phyloP scores from a whole-genome alignment of 2,888 invertebrate genomes.

The Apantesis nais region DNA sequence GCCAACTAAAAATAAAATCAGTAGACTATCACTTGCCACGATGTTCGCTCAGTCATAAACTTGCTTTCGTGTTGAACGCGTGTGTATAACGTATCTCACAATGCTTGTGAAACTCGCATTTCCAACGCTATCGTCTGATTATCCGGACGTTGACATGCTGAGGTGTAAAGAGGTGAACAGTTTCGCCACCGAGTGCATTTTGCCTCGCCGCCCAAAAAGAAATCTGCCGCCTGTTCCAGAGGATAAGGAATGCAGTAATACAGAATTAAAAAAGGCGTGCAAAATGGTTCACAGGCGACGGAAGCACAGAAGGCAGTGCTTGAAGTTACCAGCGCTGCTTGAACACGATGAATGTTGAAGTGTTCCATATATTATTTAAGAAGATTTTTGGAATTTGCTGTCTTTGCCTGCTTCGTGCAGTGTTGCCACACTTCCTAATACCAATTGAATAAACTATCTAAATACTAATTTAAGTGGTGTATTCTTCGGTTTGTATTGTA shows the following conservation, averaged over 20 bases:
- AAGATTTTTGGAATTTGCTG: constrained; percentile 35
- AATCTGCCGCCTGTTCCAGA: constrained; percentile 73
- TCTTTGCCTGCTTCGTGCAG: constrained; percentile 35
- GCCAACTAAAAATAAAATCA: constrained; percentile 50
- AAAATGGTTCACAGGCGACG: constrained; percentile 62
- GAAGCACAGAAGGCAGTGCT: constrained; percentile 67
- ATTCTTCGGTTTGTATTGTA: constrained; percentile 23
- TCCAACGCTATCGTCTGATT: constrained; percentile 58
- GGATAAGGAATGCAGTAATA: constrained; percentile 75
- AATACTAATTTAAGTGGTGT: constrained; percentile 28
- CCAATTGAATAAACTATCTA: constrained; percentile 42
- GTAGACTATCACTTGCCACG: constrained; percentile 40
- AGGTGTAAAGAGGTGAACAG: constrained; percentile 68
- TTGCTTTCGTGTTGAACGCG: constrained; percentile 57
- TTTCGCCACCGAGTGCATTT: constrained; percentile 72
- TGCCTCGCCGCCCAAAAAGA: constrained; percentile 70
- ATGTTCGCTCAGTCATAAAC: constrained; percentile 41
- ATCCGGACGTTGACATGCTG: constrained; percentile 74
- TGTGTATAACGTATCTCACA: constrained; percentile 51
- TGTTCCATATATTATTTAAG: constrained; percentile 55
- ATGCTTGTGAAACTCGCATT: constrained; percentile 75
- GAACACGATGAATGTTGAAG: constrained; percentile 77
- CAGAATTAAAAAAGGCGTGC: constrained; percentile 66
- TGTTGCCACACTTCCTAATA: constrained; percentile 32
- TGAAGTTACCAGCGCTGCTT: constrained; percentile 69